phyloP scores from a whole-genome alignment of 2,888 invertebrate species.

The Meteorus colon region DNA sequence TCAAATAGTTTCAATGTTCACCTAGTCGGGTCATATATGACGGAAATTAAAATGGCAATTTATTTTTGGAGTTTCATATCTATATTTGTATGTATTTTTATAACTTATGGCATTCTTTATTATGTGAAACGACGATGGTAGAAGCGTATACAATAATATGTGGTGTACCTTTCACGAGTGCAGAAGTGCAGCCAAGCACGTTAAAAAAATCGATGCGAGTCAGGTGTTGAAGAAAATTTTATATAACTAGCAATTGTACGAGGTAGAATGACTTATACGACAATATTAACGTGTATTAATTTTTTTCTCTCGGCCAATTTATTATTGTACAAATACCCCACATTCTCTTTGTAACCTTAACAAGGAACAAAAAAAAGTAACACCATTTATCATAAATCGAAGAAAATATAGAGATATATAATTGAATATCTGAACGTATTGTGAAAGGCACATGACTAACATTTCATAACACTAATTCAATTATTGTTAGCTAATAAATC shows the following conservation, averaged over 20 bases:
- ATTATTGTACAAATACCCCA: neutral
- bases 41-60: neutral
- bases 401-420: neutral
- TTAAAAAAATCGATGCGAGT: conserved; percentile 1
- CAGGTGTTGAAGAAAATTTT: conserved; percentile 13
- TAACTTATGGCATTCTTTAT: conserved; percentile 7
- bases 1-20: neutral
- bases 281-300: neutral
- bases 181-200: neutral
- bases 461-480: neutral
- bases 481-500: neutral
- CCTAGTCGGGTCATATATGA: neutral
- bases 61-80: neutral
- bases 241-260: neutral
- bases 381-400: neutral
- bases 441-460: neutral
- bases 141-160: conserved; percentile 3
- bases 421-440: neutral
- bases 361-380: neutral
- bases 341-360: neutral
- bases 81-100: neutral
- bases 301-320: neutral
- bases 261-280: neutral
- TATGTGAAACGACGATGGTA: neutral
- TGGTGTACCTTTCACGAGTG: neutral